Evolutionary conservation across 2,113 vertebrate genomes (phyloP), one percentile per base, ranked within the genome.

Genomic region (Blennius ocellaris): DNA sequence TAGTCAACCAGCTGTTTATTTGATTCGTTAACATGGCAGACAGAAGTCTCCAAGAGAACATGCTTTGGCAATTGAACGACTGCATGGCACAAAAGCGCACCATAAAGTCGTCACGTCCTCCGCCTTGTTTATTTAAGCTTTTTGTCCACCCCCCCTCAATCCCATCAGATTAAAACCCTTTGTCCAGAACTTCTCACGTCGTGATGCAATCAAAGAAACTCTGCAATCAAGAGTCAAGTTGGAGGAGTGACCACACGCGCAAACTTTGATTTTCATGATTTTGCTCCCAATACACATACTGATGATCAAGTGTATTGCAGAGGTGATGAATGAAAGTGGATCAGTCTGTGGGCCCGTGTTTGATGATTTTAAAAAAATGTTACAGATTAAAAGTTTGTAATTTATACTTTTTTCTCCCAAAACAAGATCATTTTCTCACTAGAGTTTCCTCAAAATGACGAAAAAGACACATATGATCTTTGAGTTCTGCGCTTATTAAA

Each of bases 261-360:
- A 66, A 83, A 84, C 69, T 68, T 30, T 67, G 81, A 72, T 76
- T 53, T 16, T 44, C 60, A 50, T 49, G 63, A 21, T 62, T 69
- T 39, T 14, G 5, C 2, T 2, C 14, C 62, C 62, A 89, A 87
- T 90, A 90, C 78, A 85, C 90, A 82, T 7, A 45, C 53, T 44
- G 66, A 5, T 17, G 14, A 58, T 49, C 15, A 41, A 44, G 38
- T 48, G 41, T 43, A 43, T 8, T 43, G 10, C 41, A 43, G 21
- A 30, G 21, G 21, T 30, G 21, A 30, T 30, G 4, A 6, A 8
- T 43, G 10, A 54, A 64, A 41, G 57, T 49, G 65, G 17, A 66
- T 44, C 1, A 52, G 15, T 40, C n/a, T 7, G 38, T 9, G 36
- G 10, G n/a, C 30, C 6, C 0, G n/a, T 8, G 54, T 2, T 6